These are phyloP conservation scores for Morone saxatilis DNA, from an alignment of 2,113 vertebrate genomes.

Conservation along the genomic window DNA sequence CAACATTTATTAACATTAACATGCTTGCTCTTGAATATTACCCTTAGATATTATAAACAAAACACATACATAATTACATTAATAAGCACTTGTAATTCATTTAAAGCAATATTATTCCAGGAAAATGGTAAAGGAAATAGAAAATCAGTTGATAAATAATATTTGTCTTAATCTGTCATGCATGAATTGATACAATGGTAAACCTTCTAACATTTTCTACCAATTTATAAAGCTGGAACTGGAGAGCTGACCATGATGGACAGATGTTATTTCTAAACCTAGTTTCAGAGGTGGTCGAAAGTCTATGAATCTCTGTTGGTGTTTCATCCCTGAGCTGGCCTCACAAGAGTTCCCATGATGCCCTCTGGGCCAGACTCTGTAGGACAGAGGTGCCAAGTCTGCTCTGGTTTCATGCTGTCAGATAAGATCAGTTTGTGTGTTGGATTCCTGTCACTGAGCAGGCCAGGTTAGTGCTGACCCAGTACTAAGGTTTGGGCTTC, in stretches of 20 bases:
- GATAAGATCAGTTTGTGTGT: slow-evolving; percentile 79
- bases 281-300: slow-evolving; percentile 53
- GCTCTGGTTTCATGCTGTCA: slow-evolving; percentile 73
- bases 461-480: slow-evolving; percentile 50
- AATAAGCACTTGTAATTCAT: background rate
- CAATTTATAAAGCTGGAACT: slow-evolving; percentile 7
- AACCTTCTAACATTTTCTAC: slow-evolving; percentile 5
- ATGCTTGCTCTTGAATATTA: background rate
- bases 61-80: background rate
- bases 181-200: background rate
- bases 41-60: background rate
- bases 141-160: background rate
- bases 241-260: slow-evolving; percentile 56
- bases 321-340: slow-evolving; percentile 40
- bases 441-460: slow-evolving; percentile 73
- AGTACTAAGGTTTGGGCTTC: slow-evolving; percentile 43
- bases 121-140: background rate
- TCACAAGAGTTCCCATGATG: slow-evolving; percentile 59
- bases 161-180: background rate
- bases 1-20: background rate
- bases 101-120: background rate
- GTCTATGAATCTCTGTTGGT: slow-evolving; percentile 59
- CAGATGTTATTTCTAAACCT: slow-evolving; percentile 63
- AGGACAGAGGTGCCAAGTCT: slow-evolving; percentile 60
- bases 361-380: slow-evolving; percentile 63